Conservation (phyloP, 1,140 invertebrate genomes). For the Formica selysi region DNA sequence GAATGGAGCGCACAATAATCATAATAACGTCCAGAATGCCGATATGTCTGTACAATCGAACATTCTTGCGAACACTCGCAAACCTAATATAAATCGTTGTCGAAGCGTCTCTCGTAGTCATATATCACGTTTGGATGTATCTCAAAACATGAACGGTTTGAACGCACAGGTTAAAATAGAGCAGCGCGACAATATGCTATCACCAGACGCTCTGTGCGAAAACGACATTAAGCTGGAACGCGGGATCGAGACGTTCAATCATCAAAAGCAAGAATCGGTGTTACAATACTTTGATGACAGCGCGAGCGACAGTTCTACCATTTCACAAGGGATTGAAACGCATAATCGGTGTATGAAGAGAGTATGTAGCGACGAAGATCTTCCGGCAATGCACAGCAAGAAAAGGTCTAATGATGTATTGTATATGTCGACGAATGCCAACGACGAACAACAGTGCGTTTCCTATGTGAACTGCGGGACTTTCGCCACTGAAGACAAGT, state of each 20-base stretch:
- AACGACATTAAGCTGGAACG: conserved; percentile 43
- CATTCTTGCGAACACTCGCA: neutral
- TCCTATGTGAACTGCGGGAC: conserved; percentile 53
- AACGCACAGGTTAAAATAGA: conserved; percentile 14
- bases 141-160: neutral
- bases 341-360: conserved; percentile 63
- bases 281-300: conserved; percentile 32
- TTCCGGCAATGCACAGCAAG: conserved; percentile 42
- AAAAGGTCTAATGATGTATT: conserved; percentile 47
- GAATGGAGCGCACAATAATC: neutral
- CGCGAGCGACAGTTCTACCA: conserved; percentile 10
- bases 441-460: conserved; percentile 9
- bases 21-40: neutral
- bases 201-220: neutral
- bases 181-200: neutral
- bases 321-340: neutral
- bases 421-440: conserved; percentile 11
- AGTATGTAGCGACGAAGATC: conserved; percentile 64
- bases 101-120: neutral
- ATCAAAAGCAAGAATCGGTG: neutral
- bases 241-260: neutral
- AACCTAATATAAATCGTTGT: neutral
- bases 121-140: neutral
- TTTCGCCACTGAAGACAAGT: conserved; percentile 36
- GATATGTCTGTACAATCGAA: neutral